Evolutionary conservation across 1,140 invertebrate genomes (phyloP), one percentile per base, ranked within the genome.

Genomic region (Eulimnadia texana): DNA sequence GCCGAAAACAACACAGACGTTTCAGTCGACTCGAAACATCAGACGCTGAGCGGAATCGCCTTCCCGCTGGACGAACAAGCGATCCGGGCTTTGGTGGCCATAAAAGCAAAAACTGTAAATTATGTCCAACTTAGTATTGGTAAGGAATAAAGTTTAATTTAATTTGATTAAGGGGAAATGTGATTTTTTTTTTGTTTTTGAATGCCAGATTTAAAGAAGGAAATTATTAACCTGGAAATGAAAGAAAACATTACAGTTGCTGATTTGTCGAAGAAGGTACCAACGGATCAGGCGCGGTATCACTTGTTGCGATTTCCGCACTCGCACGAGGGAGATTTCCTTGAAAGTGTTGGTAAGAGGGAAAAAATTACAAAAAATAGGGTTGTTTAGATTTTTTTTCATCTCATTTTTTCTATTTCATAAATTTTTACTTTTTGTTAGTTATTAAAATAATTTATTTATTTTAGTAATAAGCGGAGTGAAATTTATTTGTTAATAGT

Each of bases 291-390:
- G 69, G 90, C 90, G 13, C 80, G 93, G 68, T 98, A 97, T 74
- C 93, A 97, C 77, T 73, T 98, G 3, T 95, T 86, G 70, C 82
- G 84, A 64, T 97, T 91, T 73, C 84, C 86, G 65, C 93, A 98
- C 73, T 88, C 84, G 0, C 85, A 95, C 69, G 92, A 97, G 75
- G 90, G 91, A 58, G 89, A 94, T 72, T 87, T 84, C 65, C 77
- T 85, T 67, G 84, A 93, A 68, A 86, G 82, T 69, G 80, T 84
- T 70, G 84, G 89, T 92, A 77, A 76, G 72, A 70, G 58, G 16
- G 23, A 64, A 20, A 25, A 56, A 61, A n/a, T n/a, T n/a, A n/a
- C n/a, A n/a, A n/a, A n/a, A n/a, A n/a, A n/a, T n/a, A n/a, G n/a
- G n/a, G n/a, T n/a, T n/a, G n/a, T n/a, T n/a, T n/a, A n/a, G n/a